phyloP scores from a whole-genome alignment of 2,113 vertebrate genomes.

The Crotalus horridus region DNA sequence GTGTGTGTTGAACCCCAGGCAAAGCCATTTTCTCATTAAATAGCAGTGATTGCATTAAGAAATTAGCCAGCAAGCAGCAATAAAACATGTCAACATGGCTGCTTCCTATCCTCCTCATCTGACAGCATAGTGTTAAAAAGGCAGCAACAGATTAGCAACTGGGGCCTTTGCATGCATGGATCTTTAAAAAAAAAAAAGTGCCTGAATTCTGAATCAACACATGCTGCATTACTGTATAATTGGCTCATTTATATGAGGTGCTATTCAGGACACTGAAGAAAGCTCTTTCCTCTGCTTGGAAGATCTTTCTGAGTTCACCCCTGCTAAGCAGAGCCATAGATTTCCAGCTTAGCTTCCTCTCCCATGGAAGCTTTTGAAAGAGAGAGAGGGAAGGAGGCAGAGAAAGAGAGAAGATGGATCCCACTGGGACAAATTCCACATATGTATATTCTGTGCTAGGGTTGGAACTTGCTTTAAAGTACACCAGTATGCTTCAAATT shows the following conservation, averaged over 20 bases:
- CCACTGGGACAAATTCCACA: neutral
- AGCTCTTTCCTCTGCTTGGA: neutral
- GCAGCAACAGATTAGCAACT: neutral
- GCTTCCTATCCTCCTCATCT: neutral
- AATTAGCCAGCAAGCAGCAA: neutral
- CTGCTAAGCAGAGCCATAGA: neutral
- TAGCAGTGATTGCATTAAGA: neutral
- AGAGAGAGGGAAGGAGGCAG: neutral
- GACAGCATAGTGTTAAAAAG: neutral
- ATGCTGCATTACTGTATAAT: neutral
- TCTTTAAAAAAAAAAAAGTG: neutral
- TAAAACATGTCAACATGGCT: neutral
- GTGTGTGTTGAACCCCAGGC: neutral
- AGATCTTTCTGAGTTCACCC: neutral
- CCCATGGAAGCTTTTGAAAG: neutral
- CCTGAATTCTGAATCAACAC: neutral
- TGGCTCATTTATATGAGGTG: neutral
- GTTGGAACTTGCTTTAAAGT: neutral
- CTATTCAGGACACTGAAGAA: neutral
- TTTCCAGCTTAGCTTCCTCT: neutral
- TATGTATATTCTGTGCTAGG: neutral
- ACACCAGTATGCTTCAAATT: neutral
- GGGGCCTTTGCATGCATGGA: neutral
- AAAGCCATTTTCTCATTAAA: neutral
- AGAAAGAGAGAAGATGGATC: neutral